A percentile compares a stretch with the other conserved stretches of the same genome.
Evolutionary conservation across 2,888 invertebrate species (phyloP).

Genomic region (Psococerastis gibbosa): DNA sequence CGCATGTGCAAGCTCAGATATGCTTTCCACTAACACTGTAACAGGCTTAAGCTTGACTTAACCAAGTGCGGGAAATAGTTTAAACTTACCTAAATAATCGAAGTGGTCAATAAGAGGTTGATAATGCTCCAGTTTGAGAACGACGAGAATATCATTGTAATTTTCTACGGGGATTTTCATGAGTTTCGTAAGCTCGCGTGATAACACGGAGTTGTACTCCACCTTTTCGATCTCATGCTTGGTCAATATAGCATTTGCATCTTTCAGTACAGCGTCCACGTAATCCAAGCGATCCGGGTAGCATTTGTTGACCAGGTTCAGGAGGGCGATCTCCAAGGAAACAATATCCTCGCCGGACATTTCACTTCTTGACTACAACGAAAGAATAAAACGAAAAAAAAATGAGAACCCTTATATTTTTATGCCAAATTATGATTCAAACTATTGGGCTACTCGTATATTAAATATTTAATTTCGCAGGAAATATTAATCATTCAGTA

Average conservation of each 20-base stretch:
- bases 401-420: too few relatives aligned
- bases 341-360: conserved; percentile 94
- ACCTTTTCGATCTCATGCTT: conserved; percentile 71
- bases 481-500: too few relatives aligned
- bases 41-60: too few relatives aligned
- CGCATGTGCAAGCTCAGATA: too few relatives aligned
- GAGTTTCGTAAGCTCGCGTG: conserved; percentile 81
- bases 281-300: conserved; percentile 89
- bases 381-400: too few relatives aligned
- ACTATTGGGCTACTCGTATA: too few relatives aligned
- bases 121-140: conserved; percentile 74
- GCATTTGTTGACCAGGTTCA: conserved; percentile 89
- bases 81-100: conserved; percentile 39
- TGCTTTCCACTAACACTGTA: too few relatives aligned
- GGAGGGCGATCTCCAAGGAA: conserved; percentile 81
- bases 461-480: too few relatives aligned
- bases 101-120: conserved; percentile 69
- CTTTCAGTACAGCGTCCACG: conserved; percentile 84
- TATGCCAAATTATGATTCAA: too few relatives aligned
- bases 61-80: too few relatives aligned
- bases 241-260: conserved; percentile 77
- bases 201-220: conserved; percentile 63
- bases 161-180: conserved; percentile 88
- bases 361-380: conserved; percentile 67
- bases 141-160: conserved; percentile 77